Percentiles rank a stretch among this genome's conserved stretches.
phyloP scores from a whole-genome alignment of 2,113 vertebrate genomes.

The Neodon shergylaensis region DNA sequence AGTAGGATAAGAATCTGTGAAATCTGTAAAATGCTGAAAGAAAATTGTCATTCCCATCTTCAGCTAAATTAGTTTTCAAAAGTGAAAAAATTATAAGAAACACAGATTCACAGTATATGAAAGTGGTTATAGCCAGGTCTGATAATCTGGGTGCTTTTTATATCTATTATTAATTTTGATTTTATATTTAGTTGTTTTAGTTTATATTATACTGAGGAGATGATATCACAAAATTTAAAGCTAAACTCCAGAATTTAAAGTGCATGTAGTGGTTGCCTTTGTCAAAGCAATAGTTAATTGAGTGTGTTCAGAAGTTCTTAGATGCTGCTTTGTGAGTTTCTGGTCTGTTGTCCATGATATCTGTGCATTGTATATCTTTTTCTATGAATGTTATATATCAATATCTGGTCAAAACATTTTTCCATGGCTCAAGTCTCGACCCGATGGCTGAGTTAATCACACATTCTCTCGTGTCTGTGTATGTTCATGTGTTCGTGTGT shows the following conservation, averaged over 20 bases:
- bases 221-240: neutral
- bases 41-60: neutral
- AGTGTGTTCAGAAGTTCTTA: neutral
- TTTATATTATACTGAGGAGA: neutral
- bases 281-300: neutral
- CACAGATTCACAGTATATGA: too few relatives aligned
- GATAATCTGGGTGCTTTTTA: neutral
- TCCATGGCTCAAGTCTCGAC: neutral
- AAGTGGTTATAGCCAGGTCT: neutral
- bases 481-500: neutral
- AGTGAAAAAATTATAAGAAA: neutral
- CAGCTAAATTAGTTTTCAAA: slow-evolving; percentile 14
- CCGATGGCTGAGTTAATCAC: neutral
- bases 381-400: neutral
- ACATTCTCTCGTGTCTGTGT: too few relatives aligned
- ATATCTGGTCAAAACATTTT: neutral
- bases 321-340: neutral
- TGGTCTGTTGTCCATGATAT: neutral
- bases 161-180: neutral
- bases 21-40: neutral
- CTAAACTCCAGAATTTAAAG: neutral
- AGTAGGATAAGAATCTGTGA: neutral
- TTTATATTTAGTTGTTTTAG: neutral
- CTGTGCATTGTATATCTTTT: neutral
- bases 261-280: neutral